Evolutionary conservation across 1,140 invertebrate genomes (phyloP), one percentile per base, ranked within the genome.

Genomic region (Bombus pascuorum): DNA sequence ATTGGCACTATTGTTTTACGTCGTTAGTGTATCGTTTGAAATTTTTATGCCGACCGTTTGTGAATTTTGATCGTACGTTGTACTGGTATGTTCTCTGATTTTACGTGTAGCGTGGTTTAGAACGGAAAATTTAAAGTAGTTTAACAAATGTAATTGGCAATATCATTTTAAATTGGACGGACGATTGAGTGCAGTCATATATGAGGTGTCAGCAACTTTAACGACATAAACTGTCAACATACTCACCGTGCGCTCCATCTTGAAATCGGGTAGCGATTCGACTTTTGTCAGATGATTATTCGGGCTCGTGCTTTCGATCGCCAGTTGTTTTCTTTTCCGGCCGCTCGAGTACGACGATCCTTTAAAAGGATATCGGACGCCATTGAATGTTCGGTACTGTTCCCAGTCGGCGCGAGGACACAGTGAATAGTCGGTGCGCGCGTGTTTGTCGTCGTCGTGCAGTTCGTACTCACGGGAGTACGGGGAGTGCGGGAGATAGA

Each of bases 401-500:
- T 80, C 53, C 86, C 76, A 71, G 71, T 80, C 72, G 73, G 42
- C 72, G 42, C 71, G 44, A 74, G 70, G 34, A 74, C 62, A 73
- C 70, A 66, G 83, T 75, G 79, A 70, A 86, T 73, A 47, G 42
- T 66, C 71, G 39, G 77, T 74, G 77, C 62, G 71, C 84, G 84
- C 85, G 81, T 83, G 53, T 74, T 83, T 77, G 34, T 44, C 53
- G 74, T 72, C 39, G 71, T 66, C 59, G 70, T 44, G 71, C 62
- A n/a, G 12, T 66, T 84, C 42, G 37, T 73, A 59, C 62, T 59
- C 32, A n/a, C 37, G 13, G 65, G 32, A 28, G 62, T 37, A 80
- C 22, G 47, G 47, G 70, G 42, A 62, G 66, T 85, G 75, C 57
- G 77, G 22, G 88, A 91, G 90, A 91, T 92, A 92, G 89, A 93